Conservation (phyloP, 2,113 vertebrate genomes). For the Microtus richardsoni region DNA sequence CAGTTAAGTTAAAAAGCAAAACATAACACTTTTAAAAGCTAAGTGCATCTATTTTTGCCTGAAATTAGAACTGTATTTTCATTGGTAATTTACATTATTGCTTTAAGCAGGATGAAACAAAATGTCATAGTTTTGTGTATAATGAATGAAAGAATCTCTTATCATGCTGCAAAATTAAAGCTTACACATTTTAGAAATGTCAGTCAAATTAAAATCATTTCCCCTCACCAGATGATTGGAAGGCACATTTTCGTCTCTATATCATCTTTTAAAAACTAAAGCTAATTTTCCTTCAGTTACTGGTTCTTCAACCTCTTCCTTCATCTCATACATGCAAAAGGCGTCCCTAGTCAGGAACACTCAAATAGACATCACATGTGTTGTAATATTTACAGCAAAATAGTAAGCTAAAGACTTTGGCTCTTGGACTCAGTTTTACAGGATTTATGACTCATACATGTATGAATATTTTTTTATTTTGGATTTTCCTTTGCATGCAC, state of each 20-base stretch:
- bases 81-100: slow-evolving; percentile 18
- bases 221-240: background rate
- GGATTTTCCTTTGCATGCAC: background rate
- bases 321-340: background rate
- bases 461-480: background rate
- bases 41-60: background rate
- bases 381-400: background rate
- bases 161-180: background rate
- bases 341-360: background rate
- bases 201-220: slow-evolving; percentile 46
- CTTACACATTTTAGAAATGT: background rate
- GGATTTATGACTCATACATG: background rate
- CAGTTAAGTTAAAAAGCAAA: slow-evolving; percentile 38
- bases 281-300: slow-evolving; percentile 28
- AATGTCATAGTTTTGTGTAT: slow-evolving; percentile 43
- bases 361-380: background rate
- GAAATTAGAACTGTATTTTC: slow-evolving; percentile 26
- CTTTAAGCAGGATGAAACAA: slow-evolving; percentile 6
- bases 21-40: background rate
- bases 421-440: background rate
- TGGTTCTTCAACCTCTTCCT: background rate
- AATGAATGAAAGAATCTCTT: background rate
- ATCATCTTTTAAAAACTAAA: background rate
- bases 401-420: background rate
- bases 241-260: background rate